Evolutionary conservation across 2,113 vertebrate genomes (phyloP).

Genomic region (Rhodinocichla rosea): DNA sequence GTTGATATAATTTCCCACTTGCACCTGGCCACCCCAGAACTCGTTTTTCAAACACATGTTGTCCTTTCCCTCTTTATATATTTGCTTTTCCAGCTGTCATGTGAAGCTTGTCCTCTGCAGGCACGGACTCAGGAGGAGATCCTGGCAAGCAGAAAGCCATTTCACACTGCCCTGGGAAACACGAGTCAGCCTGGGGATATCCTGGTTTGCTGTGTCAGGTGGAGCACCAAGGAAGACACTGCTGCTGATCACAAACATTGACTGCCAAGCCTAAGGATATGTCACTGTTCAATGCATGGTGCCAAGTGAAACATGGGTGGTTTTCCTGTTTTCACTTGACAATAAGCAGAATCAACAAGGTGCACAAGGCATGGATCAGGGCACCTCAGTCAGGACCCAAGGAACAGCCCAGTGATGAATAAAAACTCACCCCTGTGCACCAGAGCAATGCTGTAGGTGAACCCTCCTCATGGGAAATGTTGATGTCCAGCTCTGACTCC

Average conservation of each 20-base stretch:
- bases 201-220: not conserved
- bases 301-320: not conserved
- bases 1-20: slow-evolving; percentile 6
- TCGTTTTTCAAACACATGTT: slow-evolving; percentile 4
- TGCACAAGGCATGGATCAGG: not conserved
- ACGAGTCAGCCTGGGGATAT: not conserved
- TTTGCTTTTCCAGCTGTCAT: slow-evolving; percentile 7
- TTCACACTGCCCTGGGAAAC: not conserved
- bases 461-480: not conserved
- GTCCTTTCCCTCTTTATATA: not conserved
- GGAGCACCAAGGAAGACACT: not conserved
- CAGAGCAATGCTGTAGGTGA: not conserved
- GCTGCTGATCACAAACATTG: not conserved
- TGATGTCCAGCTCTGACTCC: not conserved
- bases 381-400: not conserved
- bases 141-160: not conserved
- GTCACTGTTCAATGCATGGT: not conserved
- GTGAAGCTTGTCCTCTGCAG: slow-evolving; percentile 12
- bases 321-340: not conserved
- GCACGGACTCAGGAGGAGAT: not conserved
- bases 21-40: not conserved
- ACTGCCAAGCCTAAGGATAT: not conserved
- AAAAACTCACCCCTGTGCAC: not conserved
- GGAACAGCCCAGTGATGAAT: not conserved
- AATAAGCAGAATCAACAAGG: not conserved